These are phyloP conservation scores for Mamestra configurata DNA, from an alignment of 1,140 invertebrate genomes.

Conservation along the genomic window DNA sequence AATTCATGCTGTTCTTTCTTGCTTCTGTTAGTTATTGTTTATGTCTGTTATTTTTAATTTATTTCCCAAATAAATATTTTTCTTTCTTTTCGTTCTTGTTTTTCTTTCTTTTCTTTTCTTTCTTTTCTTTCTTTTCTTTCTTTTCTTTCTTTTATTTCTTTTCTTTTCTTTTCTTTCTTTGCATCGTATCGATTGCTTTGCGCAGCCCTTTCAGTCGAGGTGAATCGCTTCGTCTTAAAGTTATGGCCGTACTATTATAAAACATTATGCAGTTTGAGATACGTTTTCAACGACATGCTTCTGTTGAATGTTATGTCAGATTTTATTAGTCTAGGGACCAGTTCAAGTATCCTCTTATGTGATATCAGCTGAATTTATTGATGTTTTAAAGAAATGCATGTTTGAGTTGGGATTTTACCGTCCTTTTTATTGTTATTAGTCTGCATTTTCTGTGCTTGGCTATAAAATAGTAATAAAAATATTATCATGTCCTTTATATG, in stretches of 20 bases:
- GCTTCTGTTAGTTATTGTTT: no score
- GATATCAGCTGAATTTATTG: neutral
- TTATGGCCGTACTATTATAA: neutral
- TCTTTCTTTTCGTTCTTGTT: no score
- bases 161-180: no score
- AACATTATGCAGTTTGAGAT: neutral
- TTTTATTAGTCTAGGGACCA: neutral
- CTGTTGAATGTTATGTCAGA: neutral
- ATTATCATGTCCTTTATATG: neutral
- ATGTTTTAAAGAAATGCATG: conserved; percentile 8
- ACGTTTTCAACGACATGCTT: neutral
- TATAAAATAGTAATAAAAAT: neutral
- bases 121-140: no score
- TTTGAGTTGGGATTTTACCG: neutral
- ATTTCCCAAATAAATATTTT: no score
- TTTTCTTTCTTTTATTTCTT: no score
- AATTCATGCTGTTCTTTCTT: no score
- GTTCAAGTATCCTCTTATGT: neutral
- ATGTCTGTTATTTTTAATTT: no score
- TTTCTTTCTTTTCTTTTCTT: no score
- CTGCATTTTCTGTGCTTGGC: neutral
- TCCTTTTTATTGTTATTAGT: neutral
- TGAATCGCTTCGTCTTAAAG: neutral
- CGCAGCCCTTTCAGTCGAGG: neutral
- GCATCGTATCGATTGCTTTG: neutral